These are phyloP conservation scores for Cebus imitator DNA, from an alignment of 2,113 vertebrate genomes.

Conservation along the genomic window DNA sequence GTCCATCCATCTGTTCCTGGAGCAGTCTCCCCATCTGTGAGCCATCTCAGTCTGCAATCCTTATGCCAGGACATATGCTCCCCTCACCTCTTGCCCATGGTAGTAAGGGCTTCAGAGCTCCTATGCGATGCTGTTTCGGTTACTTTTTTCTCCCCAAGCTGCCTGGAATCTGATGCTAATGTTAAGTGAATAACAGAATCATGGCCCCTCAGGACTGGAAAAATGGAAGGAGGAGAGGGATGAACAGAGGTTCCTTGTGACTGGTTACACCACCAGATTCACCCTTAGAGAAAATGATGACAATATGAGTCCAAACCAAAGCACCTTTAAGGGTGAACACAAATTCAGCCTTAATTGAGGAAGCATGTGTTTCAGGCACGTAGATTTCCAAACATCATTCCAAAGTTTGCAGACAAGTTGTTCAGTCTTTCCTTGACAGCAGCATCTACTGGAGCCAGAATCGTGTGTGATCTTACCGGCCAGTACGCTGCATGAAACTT, in stretches of 20 bases:
- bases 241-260: background rate
- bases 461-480: accelerated
- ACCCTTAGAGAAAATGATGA: accelerated
- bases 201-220: accelerated
- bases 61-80: accelerated
- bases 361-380: accelerated
- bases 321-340: too few species aligned
- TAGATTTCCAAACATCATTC: background rate
- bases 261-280: accelerated
- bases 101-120: accelerated
- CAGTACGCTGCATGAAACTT: accelerated
- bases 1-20: background rate
- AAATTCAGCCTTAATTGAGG: accelerated
- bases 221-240: accelerated
- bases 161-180: background rate
- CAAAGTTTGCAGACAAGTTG: background rate
- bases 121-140: accelerated
- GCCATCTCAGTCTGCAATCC: accelerated
- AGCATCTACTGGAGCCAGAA: too few species aligned
- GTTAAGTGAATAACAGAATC: accelerated
- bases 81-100: accelerated
- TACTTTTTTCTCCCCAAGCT: accelerated
- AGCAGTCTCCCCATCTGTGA: accelerated
- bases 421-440: background rate
- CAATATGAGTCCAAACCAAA: accelerated